Evolutionary conservation across 2,113 vertebrate genomes (phyloP).

Genomic region (Pedionomus torquatus): DNA sequence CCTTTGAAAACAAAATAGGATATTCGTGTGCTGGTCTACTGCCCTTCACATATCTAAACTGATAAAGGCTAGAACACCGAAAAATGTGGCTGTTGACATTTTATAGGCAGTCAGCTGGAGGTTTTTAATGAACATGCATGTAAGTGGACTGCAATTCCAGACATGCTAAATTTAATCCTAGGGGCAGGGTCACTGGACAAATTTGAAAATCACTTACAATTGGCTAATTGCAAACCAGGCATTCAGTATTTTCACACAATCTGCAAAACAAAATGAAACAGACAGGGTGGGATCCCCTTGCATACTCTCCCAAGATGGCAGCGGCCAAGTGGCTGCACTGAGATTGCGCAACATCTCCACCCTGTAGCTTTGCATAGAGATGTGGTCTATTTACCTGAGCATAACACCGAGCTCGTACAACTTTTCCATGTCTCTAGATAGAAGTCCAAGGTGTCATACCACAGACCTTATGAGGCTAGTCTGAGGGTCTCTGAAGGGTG

Average conservation of each 20-base stretch:
- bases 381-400: neutral
- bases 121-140: neutral
- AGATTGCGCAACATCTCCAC: neutral
- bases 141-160: neutral
- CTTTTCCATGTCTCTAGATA: neutral
- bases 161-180: neutral
- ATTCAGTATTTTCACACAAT: neutral
- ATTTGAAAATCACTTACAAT: neutral
- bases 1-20: neutral
- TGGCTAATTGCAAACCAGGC: neutral
- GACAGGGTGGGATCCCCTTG: neutral
- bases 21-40: neutral
- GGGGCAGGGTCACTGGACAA: fast-evolving
- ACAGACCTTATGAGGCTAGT: neutral
- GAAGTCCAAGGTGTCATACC: neutral
- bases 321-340: neutral
- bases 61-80: neutral
- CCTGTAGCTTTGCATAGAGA: neutral
- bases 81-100: neutral
- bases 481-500: neutral
- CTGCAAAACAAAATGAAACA: neutral
- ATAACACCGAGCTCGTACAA: neutral
- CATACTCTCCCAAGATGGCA: neutral
- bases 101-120: neutral
- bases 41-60: neutral